A percentile compares a stretch with the other conserved stretches of the same genome.
Conservation (phyloP, 2,113 vertebrate genomes). For the Pygoscelis adeliae region DNA sequence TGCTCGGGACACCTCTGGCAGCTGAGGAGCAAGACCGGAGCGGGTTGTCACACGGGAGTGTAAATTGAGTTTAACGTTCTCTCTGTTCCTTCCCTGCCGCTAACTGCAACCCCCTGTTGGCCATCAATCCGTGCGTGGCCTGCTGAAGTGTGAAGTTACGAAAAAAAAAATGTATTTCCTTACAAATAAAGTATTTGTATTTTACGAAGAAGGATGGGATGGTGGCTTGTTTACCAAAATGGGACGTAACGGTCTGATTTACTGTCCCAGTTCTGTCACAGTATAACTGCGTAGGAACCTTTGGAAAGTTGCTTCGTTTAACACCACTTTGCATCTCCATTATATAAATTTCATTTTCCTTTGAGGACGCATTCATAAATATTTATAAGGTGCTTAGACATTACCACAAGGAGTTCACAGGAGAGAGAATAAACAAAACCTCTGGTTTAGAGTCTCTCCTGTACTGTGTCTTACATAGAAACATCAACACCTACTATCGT, state of each 20-base stretch:
- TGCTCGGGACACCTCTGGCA: accelerated
- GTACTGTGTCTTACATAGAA: not conserved
- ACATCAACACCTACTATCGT: not conserved
- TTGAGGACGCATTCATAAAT: not conserved
- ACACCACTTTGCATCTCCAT: not conserved
- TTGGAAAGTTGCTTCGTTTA: not conserved
- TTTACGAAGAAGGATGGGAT: not conserved
- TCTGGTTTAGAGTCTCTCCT: not conserved
- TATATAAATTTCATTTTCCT: not conserved
- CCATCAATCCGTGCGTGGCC: accelerated
- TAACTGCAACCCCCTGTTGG: not conserved
- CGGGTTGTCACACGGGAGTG: accelerated
- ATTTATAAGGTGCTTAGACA: not conserved
- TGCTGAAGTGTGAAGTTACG: not conserved
- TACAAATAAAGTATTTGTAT: not conserved
- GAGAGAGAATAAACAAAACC: not conserved
- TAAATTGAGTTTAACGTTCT: not conserved
- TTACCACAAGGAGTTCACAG: not conserved
- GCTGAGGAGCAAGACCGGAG: not conserved
- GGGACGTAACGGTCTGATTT: not conserved
- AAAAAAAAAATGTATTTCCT: not conserved
- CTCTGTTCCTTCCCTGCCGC: not conserved
- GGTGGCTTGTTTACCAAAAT: not conserved
- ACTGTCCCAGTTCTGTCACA: not conserved
- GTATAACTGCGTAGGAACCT: not conserved